Conservation (phyloP, 2,797 vertebrate species). For the Phrynocephalus guinanensis region DNA sequence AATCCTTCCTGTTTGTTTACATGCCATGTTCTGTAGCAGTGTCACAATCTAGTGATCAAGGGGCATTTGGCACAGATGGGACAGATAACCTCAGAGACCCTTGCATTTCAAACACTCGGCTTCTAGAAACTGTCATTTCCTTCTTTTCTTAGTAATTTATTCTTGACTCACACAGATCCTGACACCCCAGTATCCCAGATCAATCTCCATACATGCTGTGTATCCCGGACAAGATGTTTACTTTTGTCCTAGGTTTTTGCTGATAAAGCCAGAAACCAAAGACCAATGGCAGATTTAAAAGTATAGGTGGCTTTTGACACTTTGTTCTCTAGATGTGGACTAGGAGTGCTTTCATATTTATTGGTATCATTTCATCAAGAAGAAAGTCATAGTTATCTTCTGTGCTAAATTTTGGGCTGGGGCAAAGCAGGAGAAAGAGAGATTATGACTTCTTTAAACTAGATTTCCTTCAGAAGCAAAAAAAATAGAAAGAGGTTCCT, state of each 20-base stretch:
- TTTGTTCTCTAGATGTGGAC: neutral
- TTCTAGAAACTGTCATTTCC: neutral
- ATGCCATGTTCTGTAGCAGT: neutral
- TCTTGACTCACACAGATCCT: neutral
- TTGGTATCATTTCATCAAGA: neutral
- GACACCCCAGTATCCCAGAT: neutral
- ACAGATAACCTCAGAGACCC: constrained; percentile 30
- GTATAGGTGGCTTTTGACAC: neutral
- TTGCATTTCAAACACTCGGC: constrained; percentile 20
- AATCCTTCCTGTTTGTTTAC: neutral
- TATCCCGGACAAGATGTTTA: neutral
- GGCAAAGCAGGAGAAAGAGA: no score
- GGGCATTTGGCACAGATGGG: constrained; percentile 19
- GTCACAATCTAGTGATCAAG: neutral
- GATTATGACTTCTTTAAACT: neutral
- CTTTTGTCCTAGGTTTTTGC: neutral
- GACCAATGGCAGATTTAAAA: neutral
- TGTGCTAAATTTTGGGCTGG: neutral
- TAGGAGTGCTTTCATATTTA: neutral
- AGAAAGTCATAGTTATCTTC: neutral
- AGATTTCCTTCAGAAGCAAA: neutral
- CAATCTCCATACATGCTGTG: constrained; percentile 20
- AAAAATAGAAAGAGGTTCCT: neutral
- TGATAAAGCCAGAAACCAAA: constrained; percentile 5
- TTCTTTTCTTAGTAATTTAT: constrained; percentile 26